Evolutionary conservation across 2,888 invertebrate genomes (phyloP), one percentile per base, ranked within the genome.

Genomic region (Drosophila prostipennis): DNA sequence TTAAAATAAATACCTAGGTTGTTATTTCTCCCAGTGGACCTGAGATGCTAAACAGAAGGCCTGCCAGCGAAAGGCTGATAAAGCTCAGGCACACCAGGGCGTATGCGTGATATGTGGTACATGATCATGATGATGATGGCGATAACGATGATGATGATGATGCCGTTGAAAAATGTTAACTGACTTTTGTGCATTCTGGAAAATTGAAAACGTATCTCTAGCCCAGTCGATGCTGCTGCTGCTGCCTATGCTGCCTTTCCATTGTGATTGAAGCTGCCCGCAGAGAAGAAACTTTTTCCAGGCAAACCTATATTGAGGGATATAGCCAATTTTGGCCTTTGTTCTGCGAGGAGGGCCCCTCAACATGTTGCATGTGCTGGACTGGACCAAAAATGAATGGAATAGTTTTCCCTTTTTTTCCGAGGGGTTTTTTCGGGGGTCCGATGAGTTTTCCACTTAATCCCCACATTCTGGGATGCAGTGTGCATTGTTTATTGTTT

Each of bases 361-460:
- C 65, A 56, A 74, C 76, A 65, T 76, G 74, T 68, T 79, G 75
- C 70, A 75, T 57, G 75, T 63, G 65, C 37, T 48, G 39, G 32
- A 39, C 48, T 36, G 23, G 64, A 14, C 64, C 53, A 13, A 52
- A 72, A 54, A 55, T 55, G 26, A 29, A 34, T 19, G 54, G 34
- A 72, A 72, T 72, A 70, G 64, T 65, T 68, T 65, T 14, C 39
- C 45, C 19, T 45, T 70, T 68, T 56, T 26, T 23, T 23, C n/a
- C n/a, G n/a, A 3, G 39, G 8, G 29, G 16, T 29, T 37, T 58
- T 67, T 53, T 32, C 11, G 19, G 39, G 8, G 56, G 19, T 10
- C 8, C 32, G 43, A 45, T 32, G 39, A 43, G 54, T 34, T 46
- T 72, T 45, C 49, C 51, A 29, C 49, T 51, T 72, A 53, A 59